Evolutionary conservation across 2,797 vertebrate species (phyloP).

Genomic region (Apodemus agrarius): DNA sequence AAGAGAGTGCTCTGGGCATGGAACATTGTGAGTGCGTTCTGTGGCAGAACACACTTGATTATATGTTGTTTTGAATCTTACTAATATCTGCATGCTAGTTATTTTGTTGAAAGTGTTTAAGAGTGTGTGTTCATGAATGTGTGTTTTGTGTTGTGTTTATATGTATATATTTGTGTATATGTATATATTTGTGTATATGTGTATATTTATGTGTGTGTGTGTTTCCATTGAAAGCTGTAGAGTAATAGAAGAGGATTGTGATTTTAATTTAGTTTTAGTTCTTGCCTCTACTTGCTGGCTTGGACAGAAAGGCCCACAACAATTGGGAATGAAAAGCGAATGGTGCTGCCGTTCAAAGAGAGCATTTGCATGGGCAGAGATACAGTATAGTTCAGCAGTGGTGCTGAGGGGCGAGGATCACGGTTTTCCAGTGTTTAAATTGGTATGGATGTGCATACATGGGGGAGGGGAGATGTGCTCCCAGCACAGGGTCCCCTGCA

Average conservation of each 20-base stretch:
- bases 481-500: too few species aligned
- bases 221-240: neutral
- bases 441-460: neutral
- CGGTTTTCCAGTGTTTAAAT: neutral
- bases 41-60: neutral
- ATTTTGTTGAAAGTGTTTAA: neutral
- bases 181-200: neutral
- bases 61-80: slow-evolving; percentile 4
- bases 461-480: too few species aligned
- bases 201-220: neutral
- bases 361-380: neutral
- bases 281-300: neutral
- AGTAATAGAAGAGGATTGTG: slow-evolving; percentile 5
- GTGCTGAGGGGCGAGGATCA: neutral
- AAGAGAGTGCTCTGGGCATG: neutral
- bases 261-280: slow-evolving; percentile 40
- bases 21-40: slow-evolving; percentile 15
- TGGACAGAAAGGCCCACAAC: neutral
- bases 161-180: neutral
- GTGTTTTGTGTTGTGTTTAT: neutral
- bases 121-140: neutral
- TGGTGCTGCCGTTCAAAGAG: neutral
- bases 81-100: neutral
- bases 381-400: neutral
- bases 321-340: slow-evolving; percentile 17